A percentile compares a stretch with the other conserved stretches of the same genome.
phyloP scores from a whole-genome alignment of 2,113 vertebrate genomes.

The Apistogramma diplotaenia region DNA sequence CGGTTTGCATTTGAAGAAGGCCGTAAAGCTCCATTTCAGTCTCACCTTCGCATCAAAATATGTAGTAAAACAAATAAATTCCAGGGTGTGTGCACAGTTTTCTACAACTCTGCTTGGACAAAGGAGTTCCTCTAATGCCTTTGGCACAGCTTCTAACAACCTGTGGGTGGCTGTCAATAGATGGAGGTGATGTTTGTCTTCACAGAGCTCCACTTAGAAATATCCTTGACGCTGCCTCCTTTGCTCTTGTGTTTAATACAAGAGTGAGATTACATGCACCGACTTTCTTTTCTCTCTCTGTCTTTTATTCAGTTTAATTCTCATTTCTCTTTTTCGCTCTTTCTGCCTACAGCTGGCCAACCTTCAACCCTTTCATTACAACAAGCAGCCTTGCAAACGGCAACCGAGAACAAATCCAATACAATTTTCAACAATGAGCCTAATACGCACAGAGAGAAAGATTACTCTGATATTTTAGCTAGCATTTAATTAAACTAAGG shows the following conservation, averaged over 20 bases:
- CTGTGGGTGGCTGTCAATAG: constrained; percentile 48
- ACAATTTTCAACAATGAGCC: constrained; percentile 39
- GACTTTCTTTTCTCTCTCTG: not conserved
- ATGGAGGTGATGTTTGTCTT: constrained; percentile 46
- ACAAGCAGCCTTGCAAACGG: not conserved
- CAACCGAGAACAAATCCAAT: constrained; percentile 21
- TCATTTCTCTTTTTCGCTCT: not conserved
- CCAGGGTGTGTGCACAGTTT: not conserved
- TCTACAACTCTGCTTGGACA: not conserved
- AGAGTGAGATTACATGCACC: not conserved
- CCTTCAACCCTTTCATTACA: constrained; percentile 14
- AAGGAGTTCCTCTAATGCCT: constrained; percentile 1
- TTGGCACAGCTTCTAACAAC: constrained; percentile 21
- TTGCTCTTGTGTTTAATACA: constrained; percentile 28
- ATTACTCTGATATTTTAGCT: constrained; percentile 62
- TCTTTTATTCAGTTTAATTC: not conserved
- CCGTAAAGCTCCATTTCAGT: not conserved
- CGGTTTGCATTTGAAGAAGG: not conserved
- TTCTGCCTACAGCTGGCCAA: not conserved
- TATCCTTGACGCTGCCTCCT: constrained; percentile 45
- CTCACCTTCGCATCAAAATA: not conserved
- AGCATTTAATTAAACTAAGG: constrained; percentile 70
- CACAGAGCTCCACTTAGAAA: constrained; percentile 27
- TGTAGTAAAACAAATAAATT: not conserved
- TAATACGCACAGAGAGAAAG: constrained; percentile 35